These are phyloP conservation scores for Chironomus riparius DNA, from an alignment of 2,888 invertebrate genomes.

Conservation along the genomic window DNA sequence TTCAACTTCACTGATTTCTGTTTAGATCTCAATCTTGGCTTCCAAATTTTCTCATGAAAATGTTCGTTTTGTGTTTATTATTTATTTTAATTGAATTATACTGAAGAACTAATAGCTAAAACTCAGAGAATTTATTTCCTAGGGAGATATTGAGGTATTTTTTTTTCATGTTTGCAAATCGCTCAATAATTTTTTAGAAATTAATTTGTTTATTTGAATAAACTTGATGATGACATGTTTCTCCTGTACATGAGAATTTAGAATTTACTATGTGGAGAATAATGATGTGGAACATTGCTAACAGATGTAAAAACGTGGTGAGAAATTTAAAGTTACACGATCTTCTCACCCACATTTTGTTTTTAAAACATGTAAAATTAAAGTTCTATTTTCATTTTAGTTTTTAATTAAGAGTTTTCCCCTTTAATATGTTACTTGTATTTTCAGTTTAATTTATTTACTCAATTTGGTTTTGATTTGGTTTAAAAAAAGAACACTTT, in stretches of 20 bases:
- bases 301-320: slow-evolving; percentile 11
- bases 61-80: background rate
- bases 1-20: background rate
- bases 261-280: background rate
- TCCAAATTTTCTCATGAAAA: background rate
- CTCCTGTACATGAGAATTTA: background rate
- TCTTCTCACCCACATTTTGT: slow-evolving; percentile 9
- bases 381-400: background rate
- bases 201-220: slow-evolving; percentile 17
- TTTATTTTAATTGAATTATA: too few species aligned
- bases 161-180: slow-evolving; percentile 26
- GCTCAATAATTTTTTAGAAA: background rate
- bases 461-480: background rate
- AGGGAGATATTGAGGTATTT: too few species aligned
- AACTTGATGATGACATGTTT: slow-evolving; percentile 23
- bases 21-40: background rate
- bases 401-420: background rate
- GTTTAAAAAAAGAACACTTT: background rate
- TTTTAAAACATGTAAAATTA: background rate
- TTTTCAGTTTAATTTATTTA: too few species aligned
- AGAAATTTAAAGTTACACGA: background rate
- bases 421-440: background rate
- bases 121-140: too few species aligned
- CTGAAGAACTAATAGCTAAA: too few species aligned
- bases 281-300: slow-evolving; percentile 14